Conservation (phyloP, 2,888 invertebrate species). For the Himalopsyche japonica region DNA sequence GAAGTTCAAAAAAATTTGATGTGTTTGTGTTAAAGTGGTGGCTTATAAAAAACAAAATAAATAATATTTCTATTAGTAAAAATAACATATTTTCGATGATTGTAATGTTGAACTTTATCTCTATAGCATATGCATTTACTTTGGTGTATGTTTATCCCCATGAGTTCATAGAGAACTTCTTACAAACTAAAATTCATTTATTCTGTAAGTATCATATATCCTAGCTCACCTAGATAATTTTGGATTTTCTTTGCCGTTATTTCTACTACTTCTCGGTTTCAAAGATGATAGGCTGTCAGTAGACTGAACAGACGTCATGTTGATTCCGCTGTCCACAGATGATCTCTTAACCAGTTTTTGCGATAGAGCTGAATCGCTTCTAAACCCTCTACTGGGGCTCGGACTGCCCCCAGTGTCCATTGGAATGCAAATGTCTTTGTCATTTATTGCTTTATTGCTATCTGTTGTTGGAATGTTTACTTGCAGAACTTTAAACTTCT, state of each 20-base stretch:
- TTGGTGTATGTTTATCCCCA: too few relatives aligned
- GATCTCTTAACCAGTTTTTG: constrained; percentile 67
- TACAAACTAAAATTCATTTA: not conserved
- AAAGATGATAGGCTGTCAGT: constrained; percentile 48
- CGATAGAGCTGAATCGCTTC: constrained; percentile 25
- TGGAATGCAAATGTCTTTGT: constrained; percentile 37
- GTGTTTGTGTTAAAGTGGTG: too few relatives aligned
- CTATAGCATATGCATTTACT: too few relatives aligned
- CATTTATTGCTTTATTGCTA: constrained; percentile 20
- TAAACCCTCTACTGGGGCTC: constrained; percentile 30
- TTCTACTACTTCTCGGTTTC: constrained; percentile 30
- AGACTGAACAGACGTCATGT: constrained; percentile 60
- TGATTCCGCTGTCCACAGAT: constrained; percentile 79
- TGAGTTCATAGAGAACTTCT: too few relatives aligned
- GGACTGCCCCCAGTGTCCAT: constrained; percentile 39
- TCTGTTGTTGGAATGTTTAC: constrained; percentile 44
- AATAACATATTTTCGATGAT: too few relatives aligned
- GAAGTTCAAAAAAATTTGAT: too few relatives aligned
- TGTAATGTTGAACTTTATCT: too few relatives aligned
- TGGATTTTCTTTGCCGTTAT: constrained; percentile 46
- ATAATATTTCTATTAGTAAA: too few relatives aligned
- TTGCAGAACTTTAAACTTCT: constrained; percentile 57
- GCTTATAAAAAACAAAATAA: too few relatives aligned
- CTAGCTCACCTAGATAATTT: constrained; percentile 53
- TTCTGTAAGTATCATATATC: constrained; percentile 23